Percentiles rank a stretch among this genome's conserved stretches.
These are phyloP conservation scores for Myrmecobius fasciatus DNA, from an alignment of 2,113 vertebrate species.

Conservation along the genomic window DNA sequence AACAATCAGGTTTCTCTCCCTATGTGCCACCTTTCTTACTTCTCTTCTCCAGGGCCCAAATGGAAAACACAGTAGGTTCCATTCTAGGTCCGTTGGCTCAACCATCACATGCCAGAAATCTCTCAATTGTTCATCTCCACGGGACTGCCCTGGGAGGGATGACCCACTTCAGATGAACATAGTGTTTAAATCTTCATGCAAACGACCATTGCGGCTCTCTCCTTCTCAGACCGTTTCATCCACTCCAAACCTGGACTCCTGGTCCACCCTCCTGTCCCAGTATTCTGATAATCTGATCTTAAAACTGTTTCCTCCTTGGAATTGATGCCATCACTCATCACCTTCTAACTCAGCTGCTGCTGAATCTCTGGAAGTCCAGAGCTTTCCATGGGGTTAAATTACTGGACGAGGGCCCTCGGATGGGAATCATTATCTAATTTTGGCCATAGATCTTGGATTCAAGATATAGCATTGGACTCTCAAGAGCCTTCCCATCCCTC, in stretches of 20 bases:
- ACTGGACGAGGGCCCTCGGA: neutral
- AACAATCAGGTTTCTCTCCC: neutral
- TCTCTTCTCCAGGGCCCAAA: neutral
- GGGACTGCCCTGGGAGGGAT: neutral
- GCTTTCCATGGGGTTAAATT: neutral
- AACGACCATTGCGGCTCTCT: neutral
- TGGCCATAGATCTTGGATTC: neutral
- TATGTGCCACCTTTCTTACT: neutral
- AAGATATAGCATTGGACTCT: neutral
- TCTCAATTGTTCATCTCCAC: too few relatives aligned
- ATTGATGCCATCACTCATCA: neutral
- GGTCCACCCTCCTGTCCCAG: neutral
- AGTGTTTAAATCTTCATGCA: neutral
- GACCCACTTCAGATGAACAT: neutral
- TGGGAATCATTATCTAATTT: neutral
- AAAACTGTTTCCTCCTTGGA: neutral
- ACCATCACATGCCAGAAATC: neutral
- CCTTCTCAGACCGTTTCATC: neutral
- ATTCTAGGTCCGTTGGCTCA: neutral
- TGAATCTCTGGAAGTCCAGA: neutral
- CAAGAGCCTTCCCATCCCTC: neutral
- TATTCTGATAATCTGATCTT: neutral
- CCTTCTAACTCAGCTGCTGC: neutral
- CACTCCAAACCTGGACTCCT: neutral
- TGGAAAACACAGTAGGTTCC: neutral